phyloP scores from a whole-genome alignment of 35 echinoderm and acorn worm species.

The Lytechinus pictus region DNA sequence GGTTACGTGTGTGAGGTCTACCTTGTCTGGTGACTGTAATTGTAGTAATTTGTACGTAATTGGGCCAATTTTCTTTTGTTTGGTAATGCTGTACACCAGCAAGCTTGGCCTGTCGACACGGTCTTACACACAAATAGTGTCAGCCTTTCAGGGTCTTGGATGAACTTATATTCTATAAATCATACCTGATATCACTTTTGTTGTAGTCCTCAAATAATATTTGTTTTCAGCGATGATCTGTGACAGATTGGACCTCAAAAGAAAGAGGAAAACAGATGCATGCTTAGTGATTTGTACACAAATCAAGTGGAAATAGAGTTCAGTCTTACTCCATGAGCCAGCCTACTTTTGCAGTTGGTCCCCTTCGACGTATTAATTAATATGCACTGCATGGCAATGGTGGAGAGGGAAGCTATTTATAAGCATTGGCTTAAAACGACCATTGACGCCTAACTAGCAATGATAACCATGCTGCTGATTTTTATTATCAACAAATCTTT shows the following conservation, averaged over 20 bases:
- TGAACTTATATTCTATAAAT: neutral
- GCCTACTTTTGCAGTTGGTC: neutral
- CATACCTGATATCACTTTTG: neutral
- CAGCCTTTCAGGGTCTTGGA: too few relatives aligned
- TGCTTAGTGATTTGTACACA: neutral
- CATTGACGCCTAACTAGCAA: neutral
- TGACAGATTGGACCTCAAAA: neutral
- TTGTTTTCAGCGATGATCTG: conserved; percentile 11
- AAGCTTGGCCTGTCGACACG: neutral
- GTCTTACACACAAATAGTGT: neutral
- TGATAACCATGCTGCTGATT: neutral
- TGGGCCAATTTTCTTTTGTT: neutral
- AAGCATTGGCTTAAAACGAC: neutral
- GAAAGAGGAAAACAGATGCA: conserved; percentile 1
- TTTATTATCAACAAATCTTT: neutral
- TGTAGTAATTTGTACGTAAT: neutral
- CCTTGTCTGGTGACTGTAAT: neutral
- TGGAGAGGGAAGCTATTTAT: neutral
- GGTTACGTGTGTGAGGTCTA: neutral
- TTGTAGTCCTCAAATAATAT: neutral
- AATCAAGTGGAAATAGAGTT: neutral
- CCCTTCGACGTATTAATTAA: neutral
- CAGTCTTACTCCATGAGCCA: neutral
- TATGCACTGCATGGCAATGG: neutral
- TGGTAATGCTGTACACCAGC: neutral